phyloP scores from a whole-genome alignment of 1,140 invertebrate species.

The Diprion similis region DNA sequence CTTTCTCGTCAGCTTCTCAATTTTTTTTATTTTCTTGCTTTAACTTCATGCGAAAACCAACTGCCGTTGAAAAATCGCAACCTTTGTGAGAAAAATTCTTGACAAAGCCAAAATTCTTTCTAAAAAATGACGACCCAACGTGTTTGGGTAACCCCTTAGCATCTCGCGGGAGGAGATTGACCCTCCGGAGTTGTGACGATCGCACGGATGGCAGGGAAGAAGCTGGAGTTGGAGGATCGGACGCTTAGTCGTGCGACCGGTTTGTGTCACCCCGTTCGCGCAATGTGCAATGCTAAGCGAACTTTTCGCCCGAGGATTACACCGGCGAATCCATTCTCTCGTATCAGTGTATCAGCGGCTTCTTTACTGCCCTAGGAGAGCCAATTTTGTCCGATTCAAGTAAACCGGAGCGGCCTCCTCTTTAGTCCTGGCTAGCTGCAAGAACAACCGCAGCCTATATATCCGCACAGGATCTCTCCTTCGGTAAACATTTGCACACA shows the following conservation, averaged over 20 bases:
- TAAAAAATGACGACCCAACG: no score
- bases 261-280: conserved; percentile 53
- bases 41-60: no score
- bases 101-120: no score
- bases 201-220: conserved; percentile 43
- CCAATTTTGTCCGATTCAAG: not conserved
- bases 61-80: no score
- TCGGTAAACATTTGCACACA: no score
- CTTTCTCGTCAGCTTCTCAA: no score
- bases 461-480: no score
- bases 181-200: conserved; percentile 55
- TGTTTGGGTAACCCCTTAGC: not conserved
- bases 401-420: not conserved
- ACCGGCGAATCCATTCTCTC: conserved; percentile 30
- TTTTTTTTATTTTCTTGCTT: no score
- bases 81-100: no score
- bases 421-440: not conserved
- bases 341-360: conserved; percentile 5
- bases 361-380: no score
- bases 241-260: conserved; percentile 46
- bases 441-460: not conserved
- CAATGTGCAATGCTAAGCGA: conserved; percentile 46
- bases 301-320: conserved; percentile 51
- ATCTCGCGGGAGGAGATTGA: conserved; percentile 52
- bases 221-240: not conserved